These are phyloP conservation scores for Mallotus villosus DNA, from an alignment of 2,797 vertebrate species.

Conservation along the genomic window DNA sequence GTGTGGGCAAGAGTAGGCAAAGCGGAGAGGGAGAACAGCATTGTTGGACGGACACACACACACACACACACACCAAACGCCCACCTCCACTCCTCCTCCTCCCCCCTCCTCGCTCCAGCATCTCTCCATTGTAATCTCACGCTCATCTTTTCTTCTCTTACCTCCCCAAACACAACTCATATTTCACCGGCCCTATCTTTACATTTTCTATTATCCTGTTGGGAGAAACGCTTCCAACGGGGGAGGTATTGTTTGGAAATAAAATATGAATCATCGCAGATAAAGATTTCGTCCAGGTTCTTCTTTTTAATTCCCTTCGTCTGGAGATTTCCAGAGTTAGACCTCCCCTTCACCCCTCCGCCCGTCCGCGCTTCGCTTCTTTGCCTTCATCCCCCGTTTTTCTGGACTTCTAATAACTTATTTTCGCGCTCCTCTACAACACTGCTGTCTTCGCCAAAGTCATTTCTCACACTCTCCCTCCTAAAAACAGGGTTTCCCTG, in stretches of 20 bases:
- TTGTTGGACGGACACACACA: constrained; percentile 16
- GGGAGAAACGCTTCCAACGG: constrained; percentile 74
- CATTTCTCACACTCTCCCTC: constrained; percentile 44
- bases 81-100: constrained; percentile 29
- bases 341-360: constrained; percentile 34
- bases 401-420: constrained; percentile 49
- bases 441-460: constrained; percentile 50
- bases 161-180: constrained; percentile 73
- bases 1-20: background rate
- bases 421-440: constrained; percentile 50
- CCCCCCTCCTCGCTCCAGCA: constrained; percentile 62
- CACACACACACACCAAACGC: background rate
- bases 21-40: constrained; percentile 54
- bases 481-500: constrained; percentile 37
- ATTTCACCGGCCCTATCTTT: constrained; percentile 76
- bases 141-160: constrained; percentile 75
- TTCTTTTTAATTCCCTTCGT: constrained; percentile 32
- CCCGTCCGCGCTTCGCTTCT: constrained; percentile 17
- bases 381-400: constrained; percentile 23
- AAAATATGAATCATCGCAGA: constrained; percentile 77
- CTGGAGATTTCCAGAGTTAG: constrained; percentile 49
- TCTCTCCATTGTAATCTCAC: constrained; percentile 77
- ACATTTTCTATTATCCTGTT: constrained; percentile 78
- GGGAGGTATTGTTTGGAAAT: constrained; percentile 63
- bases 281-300: constrained; percentile 66